phyloP scores from a whole-genome alignment of 1,140 invertebrate species.

The Tribolium madens region DNA sequence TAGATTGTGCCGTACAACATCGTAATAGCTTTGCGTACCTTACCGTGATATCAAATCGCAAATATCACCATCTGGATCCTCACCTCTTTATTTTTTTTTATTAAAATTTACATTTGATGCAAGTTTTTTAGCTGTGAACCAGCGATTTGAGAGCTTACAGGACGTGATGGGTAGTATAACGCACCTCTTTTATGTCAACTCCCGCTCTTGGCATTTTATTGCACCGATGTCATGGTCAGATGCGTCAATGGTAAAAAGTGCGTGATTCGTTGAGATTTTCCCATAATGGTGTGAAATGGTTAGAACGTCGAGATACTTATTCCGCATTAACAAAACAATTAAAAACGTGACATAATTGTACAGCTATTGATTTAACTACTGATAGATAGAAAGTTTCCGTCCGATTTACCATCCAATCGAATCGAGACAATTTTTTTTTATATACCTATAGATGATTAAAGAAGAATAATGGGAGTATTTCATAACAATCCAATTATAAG shows the following conservation, averaged over 20 bases:
- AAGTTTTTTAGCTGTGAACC: too few relatives aligned
- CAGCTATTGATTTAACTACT: slow-evolving; percentile 26
- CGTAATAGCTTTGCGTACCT: slow-evolving; percentile 8
- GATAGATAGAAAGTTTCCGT: slow-evolving; percentile 35
- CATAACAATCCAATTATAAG: slow-evolving; percentile 57
- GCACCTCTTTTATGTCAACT: background rate
- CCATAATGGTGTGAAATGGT: slow-evolving; percentile 15
- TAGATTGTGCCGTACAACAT: slow-evolving; percentile 38
- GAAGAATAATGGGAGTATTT: slow-evolving; percentile 44
- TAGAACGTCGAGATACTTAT: slow-evolving; percentile 16
- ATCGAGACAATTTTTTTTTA: slow-evolving; percentile 20
- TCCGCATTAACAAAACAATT: slow-evolving; percentile 21
- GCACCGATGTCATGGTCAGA: slow-evolving; percentile 34
- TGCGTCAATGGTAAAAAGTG: slow-evolving; percentile 30
- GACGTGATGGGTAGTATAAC: background rate
- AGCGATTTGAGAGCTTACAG: background rate
- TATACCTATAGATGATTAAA: slow-evolving; percentile 4
- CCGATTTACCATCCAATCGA: background rate
- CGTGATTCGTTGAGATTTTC: slow-evolving; percentile 24
- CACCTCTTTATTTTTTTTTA: background rate
- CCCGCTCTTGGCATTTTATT: slow-evolving; percentile 31
- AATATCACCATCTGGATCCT: background rate
- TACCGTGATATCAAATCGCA: slow-evolving; percentile 1
- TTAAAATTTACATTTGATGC: background rate
- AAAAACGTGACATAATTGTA: slow-evolving; percentile 35